Conservation (phyloP, 2,797 vertebrate species). For the Furcifer pardalis region DNA sequence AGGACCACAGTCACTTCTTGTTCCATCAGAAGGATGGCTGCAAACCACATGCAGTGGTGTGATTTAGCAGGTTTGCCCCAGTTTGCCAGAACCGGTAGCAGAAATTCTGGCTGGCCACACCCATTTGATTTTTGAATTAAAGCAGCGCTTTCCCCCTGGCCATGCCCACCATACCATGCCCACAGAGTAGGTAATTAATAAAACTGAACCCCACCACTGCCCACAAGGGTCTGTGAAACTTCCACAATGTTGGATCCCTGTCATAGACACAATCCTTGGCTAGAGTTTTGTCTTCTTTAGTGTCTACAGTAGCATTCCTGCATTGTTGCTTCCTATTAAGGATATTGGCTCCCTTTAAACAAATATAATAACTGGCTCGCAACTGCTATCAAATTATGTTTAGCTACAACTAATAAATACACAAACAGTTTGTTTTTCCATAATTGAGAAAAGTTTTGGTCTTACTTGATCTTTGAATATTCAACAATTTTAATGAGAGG, state of each 20-base stretch:
- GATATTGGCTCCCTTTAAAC: neutral
- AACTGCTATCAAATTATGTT: neutral
- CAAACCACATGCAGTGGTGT: too few relatives aligned
- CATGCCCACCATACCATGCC: too few relatives aligned
- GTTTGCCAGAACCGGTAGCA: too few relatives aligned
- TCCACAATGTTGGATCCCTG: neutral
- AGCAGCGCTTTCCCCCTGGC: too few relatives aligned
- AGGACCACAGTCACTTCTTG: too few relatives aligned
- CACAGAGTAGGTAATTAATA: too few relatives aligned
- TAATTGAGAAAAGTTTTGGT: neutral
- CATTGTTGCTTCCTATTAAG: neutral
- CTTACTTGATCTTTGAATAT: neutral
- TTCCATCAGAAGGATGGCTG: too few relatives aligned
- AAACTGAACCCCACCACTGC: too few relatives aligned
- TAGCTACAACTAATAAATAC: neutral
- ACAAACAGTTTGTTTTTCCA: neutral
- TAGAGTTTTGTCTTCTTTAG: neutral
- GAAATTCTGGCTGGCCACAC: too few relatives aligned
- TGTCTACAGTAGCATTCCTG: neutral
- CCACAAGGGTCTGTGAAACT: too few relatives aligned
- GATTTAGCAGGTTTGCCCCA: too few relatives aligned
- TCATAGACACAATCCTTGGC: neutral
- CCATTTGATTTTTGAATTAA: too few relatives aligned
- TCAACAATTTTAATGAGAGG: neutral
- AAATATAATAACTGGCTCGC: neutral